A percentile compares a stretch with the other conserved stretches of the same genome.
These are phyloP conservation scores for Plebejus argus DNA, from an alignment of 2,888 invertebrate species.

Conservation along the genomic window DNA sequence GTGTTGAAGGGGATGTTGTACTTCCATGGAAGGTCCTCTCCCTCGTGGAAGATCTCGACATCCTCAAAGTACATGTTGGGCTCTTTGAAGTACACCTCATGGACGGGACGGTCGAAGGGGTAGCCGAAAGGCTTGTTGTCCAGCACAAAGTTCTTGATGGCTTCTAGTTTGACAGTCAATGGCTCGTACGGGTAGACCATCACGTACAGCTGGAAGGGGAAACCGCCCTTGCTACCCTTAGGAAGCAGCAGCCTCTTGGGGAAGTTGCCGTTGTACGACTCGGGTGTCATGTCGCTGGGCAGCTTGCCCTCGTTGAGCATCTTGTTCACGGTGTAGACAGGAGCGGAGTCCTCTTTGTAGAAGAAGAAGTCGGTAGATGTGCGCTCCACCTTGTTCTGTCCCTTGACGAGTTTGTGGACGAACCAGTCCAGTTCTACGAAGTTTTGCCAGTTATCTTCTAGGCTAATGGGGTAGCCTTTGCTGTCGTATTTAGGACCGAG, in stretches of 20 bases:
- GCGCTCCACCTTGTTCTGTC: conserved; percentile 84
- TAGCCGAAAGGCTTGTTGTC: conserved; percentile 80
- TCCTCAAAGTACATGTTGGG: conserved; percentile 83
- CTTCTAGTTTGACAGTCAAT: conserved; percentile 57
- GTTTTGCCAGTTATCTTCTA: conserved; percentile 80
- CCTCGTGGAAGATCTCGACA: conserved; percentile 77
- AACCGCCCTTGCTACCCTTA: conserved; percentile 85
- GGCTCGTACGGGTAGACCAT: conserved; percentile 78
- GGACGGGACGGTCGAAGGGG: conserved; percentile 80
- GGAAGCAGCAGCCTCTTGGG: conserved; percentile 87
- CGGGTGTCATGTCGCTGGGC: conserved; percentile 75
- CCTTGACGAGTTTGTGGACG: conserved; percentile 79
- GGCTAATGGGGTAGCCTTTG: conserved; percentile 70
- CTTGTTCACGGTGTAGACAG: conserved; percentile 81
- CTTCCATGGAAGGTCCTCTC: conserved; percentile 57
- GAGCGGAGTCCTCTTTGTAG: conserved; percentile 82
- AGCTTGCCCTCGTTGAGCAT: conserved; percentile 77
- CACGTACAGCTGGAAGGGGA: conserved; percentile 83
- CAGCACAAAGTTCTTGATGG: conserved; percentile 53
- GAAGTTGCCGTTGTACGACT: conserved; percentile 75
- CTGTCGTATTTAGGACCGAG: conserved; percentile 86
- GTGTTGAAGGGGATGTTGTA: conserved; percentile 52
- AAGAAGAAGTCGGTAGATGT: conserved; percentile 83
- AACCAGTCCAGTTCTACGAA: conserved; percentile 84
- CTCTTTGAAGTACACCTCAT: conserved; percentile 67